Base-by-base conservation (phyloP, 2,113 vertebrate species). In the Cricetomys ansorgei region DNA sequence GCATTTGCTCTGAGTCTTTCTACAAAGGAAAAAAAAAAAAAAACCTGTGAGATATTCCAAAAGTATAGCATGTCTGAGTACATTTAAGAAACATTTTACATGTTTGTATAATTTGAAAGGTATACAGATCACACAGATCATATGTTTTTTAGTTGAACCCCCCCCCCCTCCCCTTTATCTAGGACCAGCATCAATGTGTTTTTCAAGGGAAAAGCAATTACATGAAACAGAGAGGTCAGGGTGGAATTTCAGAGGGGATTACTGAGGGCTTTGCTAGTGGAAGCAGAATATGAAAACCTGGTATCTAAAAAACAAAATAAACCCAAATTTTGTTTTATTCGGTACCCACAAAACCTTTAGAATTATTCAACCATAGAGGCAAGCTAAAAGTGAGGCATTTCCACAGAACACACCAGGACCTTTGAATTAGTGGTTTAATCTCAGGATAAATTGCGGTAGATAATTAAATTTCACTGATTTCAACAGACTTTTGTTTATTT, bases 391-490 rank as follows among this genome's bases (percentile, higher is more conserved):
- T 1, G 31, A 81, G 43, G 69, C 48, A 53, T 83, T 92, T 89
- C n/a, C 79, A 73, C 12, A 40, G 70, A 92, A 21, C 69, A 8
- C 23, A 75, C 69, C 7, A 88, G 40, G 23, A 89, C 23, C 40
- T 34, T n/a, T 80, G n/a, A 45, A 87, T 55, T 31, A 95, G n/a
- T 76, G 37, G 40, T 69, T 95, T 31, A n/a, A 77, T 88, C 83
- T 64, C 92, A 64, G 70, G 75, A 92, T 92, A 89, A 92, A 72
- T 96, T 43, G 4, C 43, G n/a, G n/a, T 11, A 91, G 59, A 76
- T n/a, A 90, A 62, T 72, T 92, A 45, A 29, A 85, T 91, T 88
- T 94, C 88, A 27, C n/a, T 80, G 40, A 75, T 91, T 94, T 92
- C 45, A 85, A 43, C 55, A 64, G 5, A 57, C 9, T 79, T 57